phyloP scores from a whole-genome alignment of 2,888 invertebrate genomes.

The Cosmorhoe ocellata region DNA sequence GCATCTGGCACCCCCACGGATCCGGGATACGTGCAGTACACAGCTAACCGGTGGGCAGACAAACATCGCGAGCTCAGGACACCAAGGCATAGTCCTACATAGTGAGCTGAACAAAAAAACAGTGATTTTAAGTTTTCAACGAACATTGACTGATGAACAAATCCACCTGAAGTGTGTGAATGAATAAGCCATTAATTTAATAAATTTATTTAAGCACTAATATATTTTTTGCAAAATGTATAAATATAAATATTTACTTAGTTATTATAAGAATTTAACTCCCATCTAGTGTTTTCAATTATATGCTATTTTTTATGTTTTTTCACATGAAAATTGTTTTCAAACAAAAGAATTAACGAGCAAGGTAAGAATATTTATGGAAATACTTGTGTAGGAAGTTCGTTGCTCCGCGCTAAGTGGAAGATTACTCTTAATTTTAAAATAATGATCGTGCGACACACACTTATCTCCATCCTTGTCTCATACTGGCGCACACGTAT shows the following conservation, averaged over 20 bases:
- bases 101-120: not conserved
- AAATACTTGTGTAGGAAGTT: constrained; percentile 63
- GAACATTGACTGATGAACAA: constrained; percentile 46
- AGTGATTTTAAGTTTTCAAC: constrained; percentile 27
- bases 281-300: constrained; percentile 47
- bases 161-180: constrained; percentile 46
- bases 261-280: constrained; percentile 42
- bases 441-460: constrained; percentile 69
- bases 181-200: constrained; percentile 43
- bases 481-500: constrained; percentile 11
- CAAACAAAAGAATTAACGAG: constrained; percentile 62
- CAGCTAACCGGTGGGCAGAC: constrained; percentile 86
- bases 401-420: constrained; percentile 65
- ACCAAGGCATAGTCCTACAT: constrained; percentile 81
- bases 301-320: constrained; percentile 37
- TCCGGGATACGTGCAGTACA: constrained; percentile 88
- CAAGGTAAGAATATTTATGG: constrained; percentile 54
- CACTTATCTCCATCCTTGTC: constrained; percentile 30
- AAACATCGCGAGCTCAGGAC: constrained; percentile 77
- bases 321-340: constrained; percentile 51
- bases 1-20: constrained; percentile 87
- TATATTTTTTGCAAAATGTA: constrained; percentile 45
- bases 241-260: constrained; percentile 25
- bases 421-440: constrained; percentile 73
- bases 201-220: constrained; percentile 41